Conservation (phyloP, 2,888 invertebrate species). For the Laspeyria flexula region DNA sequence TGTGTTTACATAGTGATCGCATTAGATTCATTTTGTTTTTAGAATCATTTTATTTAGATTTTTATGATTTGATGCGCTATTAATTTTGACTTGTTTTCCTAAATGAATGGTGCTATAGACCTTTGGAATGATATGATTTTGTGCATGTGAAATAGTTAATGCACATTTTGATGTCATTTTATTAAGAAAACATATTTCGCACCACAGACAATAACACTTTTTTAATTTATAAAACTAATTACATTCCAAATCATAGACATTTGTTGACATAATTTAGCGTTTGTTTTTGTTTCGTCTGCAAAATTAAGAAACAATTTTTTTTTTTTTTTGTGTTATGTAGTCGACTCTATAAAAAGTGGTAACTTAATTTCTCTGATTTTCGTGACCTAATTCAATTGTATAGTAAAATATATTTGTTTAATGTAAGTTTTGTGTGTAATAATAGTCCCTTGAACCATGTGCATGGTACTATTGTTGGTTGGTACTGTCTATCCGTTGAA, state of each 20-base stretch:
- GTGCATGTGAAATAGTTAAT: background rate
- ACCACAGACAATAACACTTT: too few relatives aligned
- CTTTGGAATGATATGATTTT: background rate
- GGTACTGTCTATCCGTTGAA: conserved; percentile 26
- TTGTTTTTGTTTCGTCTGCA: conserved; percentile 4
- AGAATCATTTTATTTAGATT: conserved; percentile 3
- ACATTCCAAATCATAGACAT: background rate
- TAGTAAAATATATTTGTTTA: conserved; percentile 65
- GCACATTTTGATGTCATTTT: background rate
- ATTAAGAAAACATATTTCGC: too few relatives aligned
- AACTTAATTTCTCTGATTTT: conserved; percentile 80
- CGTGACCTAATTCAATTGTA: conserved; percentile 44
- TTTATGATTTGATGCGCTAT: background rate
- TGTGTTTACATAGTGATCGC: conserved; percentile 15
- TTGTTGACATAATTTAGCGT: conserved; percentile 3
- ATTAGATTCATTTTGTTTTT: conserved; percentile 4
- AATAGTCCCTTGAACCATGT: conserved; percentile 24
- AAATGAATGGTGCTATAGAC: background rate
- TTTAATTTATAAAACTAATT: too few relatives aligned
- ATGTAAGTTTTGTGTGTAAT: conserved; percentile 72
- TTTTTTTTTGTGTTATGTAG: conserved; percentile 42
- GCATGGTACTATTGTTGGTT: conserved; percentile 34
- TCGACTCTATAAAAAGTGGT: conserved; percentile 79
- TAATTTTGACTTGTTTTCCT: too few relatives aligned
- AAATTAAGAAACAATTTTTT: conserved; percentile 13